Evolutionary conservation across 30 jellyfish, hydroid and myxozoan species (phyloP).

Genomic region (Mastigias papua): DNA sequence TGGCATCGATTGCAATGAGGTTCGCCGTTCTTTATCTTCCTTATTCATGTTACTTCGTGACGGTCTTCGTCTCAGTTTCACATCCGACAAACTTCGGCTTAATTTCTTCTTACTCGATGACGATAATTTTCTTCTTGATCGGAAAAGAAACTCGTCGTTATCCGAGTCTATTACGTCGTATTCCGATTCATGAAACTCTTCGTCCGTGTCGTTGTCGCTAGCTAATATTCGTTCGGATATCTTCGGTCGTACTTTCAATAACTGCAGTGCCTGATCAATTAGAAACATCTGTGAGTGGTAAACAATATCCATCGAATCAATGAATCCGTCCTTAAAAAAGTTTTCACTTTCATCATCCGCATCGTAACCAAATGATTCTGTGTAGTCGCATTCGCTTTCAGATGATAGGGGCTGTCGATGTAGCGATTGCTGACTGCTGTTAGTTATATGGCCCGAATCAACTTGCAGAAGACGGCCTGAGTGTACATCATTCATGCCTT

Average conservation of each 20-base stretch:
- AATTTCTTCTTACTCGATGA: constrained; percentile 43
- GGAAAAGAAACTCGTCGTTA: constrained; percentile 25
- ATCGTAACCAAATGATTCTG: constrained; percentile 76
- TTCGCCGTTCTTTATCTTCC: background rate
- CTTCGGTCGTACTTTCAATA: constrained; percentile 73
- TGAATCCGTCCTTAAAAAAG: constrained; percentile 2
- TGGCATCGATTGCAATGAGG: constrained; percentile 68
- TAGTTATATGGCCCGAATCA: constrained; percentile 69
- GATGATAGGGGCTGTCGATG: constrained; percentile 27
- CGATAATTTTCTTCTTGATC: constrained; percentile 11
- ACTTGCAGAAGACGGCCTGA: constrained; percentile 27
- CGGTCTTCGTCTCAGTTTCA: constrained; percentile 39
- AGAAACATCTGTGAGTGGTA: constrained; percentile 34
- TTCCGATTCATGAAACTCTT: constrained; percentile 95
- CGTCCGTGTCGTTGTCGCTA: constrained; percentile 87
- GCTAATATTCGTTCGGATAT: constrained; percentile 68
- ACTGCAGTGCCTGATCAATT: constrained; percentile 63
- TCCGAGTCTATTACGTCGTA: constrained; percentile 95
- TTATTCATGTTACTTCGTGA: constrained; percentile 5
- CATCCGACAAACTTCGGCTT: constrained; percentile 58
- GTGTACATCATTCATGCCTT: background rate
- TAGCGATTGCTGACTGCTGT: constrained; percentile 68
- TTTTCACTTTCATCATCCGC: constrained; percentile 97
- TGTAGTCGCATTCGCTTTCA: constrained; percentile 74
- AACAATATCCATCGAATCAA: background rate